Evolutionary conservation across 2,113 vertebrate species (phyloP), one percentile per base, ranked within the genome.

Genomic region (Nyctibius bracteatus): DNA sequence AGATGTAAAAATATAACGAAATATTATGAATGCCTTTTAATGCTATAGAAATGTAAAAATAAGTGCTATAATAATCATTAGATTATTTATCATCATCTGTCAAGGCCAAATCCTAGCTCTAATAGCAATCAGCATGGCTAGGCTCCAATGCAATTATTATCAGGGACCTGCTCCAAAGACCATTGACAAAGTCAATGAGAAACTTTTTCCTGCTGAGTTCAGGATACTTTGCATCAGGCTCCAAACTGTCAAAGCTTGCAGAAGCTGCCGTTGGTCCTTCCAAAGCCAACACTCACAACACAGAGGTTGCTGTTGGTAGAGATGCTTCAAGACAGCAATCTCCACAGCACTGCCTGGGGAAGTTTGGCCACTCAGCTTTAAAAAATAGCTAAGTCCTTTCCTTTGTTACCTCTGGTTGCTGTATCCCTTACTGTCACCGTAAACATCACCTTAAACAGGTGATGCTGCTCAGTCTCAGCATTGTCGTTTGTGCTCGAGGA

Each of bases 21-120:
- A 72, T 30, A 12, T 81, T 70, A 93, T 97, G 94, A 96, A 95
- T 96, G 87, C 79, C 35, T 94, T 85, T 92, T 95, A 96, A 94
- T 89, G 85, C 93, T 78, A 90, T 94, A 97, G 88, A 97, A 97
- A 95, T 80, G 74, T 77, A 91, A 91, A 66, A 94, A 96, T 81
- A 92, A 92, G 41, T 72, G 54, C 80, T 85, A 58, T 74, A 93
- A 96, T 95, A 91, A 94, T 77, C 85, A 70, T 75, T 81, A 85
- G 44, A 46, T 97, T 92, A 73, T 95, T 97, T 92, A 79, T 90
- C 90, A 82, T 91, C 87, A 43, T 77, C 88, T 82, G 39, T 94
- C 77, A 85, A 84, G 81, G 88, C 86, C 93, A 86, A 96, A 84
- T 93, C 81, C 71, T 6, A 52, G 81, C 62, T 97, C 33, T 83